A percentile compares a stretch with the other conserved stretches of the same genome.
These are phyloP conservation scores for Rhabdophis nuchalis DNA, from an alignment of 2,797 vertebrate genomes.

Conservation along the genomic window DNA sequence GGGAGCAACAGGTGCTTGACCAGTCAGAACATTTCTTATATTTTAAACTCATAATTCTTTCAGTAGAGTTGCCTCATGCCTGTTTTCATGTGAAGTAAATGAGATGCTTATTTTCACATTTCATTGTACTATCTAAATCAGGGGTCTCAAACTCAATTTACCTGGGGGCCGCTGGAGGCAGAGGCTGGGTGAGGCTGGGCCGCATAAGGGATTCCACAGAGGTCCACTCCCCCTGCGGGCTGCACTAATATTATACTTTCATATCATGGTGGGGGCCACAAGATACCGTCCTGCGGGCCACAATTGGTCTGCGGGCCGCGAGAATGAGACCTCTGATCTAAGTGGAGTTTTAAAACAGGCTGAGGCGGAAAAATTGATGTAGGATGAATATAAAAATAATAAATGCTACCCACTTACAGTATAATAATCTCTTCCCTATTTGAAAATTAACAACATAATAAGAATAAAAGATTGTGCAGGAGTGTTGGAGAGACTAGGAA, in stretches of 20 bases:
- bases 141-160: no score
- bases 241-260: no score
- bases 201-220: no score
- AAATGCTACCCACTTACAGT: neutral
- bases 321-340: no score
- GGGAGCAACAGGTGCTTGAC: neutral
- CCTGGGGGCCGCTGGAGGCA: no score
- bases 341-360: neutral
- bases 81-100: neutral
- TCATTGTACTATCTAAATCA: neutral
- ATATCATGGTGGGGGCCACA: no score
- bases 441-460: neutral
- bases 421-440: neutral
- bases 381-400: neutral
- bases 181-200: no score
- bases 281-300: no score
- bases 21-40: neutral
- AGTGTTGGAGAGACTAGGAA: neutral
- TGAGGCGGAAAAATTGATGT: neutral
- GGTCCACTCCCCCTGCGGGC: no score
- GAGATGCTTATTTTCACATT: neutral
- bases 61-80: neutral
- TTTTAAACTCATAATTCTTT: neutral
- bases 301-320: no score
- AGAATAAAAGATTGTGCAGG: neutral